Percentiles rank a stretch among this genome's conserved stretches.
Evolutionary conservation across 2,888 invertebrate species (phyloP).

Genomic region (Xanthorhoe spadicearia): DNA sequence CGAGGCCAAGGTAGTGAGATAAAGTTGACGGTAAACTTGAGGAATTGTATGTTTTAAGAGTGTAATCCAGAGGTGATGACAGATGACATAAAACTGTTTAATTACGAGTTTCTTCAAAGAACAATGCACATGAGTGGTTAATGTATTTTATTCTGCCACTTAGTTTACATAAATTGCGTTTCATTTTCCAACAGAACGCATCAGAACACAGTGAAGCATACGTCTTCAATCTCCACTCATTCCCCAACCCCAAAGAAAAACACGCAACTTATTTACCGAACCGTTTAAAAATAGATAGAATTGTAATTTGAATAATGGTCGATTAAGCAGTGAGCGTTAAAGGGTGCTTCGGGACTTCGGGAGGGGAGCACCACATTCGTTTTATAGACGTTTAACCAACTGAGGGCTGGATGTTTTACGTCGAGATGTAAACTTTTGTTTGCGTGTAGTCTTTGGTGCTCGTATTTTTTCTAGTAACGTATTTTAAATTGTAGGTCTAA

Average conservation of each 20-base stretch:
- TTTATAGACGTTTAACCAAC: slow-evolving; percentile 58
- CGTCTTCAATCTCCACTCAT: not conserved
- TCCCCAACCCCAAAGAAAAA: slow-evolving; percentile 21
- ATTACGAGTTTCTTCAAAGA: too few species aligned
- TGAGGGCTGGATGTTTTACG: slow-evolving; percentile 40
- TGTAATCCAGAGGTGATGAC: too few species aligned
- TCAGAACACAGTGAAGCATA: not conserved
- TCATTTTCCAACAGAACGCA: not conserved
- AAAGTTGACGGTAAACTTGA: too few species aligned
- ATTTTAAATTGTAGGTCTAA: too few species aligned
- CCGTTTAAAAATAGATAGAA: slow-evolving; percentile 47
- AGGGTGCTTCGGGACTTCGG: slow-evolving; percentile 30
- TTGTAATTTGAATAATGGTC: slow-evolving; percentile 63
- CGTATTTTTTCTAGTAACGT: not conserved
- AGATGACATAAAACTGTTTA: too few species aligned
- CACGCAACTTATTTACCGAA: slow-evolving; percentile 39
- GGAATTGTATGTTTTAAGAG: too few species aligned
- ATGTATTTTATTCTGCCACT: too few species aligned
- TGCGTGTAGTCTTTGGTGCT: not conserved
- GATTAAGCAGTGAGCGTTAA: slow-evolving; percentile 51
- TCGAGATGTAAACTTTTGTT: slow-evolving; percentile 27
- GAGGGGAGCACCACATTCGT: slow-evolving; percentile 51
- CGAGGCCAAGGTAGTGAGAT: too few species aligned
- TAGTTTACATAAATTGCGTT: not conserved
- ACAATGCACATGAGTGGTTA: too few species aligned